Conservation (phyloP, 1,140 invertebrate species). For the Pissodes strobi region DNA sequence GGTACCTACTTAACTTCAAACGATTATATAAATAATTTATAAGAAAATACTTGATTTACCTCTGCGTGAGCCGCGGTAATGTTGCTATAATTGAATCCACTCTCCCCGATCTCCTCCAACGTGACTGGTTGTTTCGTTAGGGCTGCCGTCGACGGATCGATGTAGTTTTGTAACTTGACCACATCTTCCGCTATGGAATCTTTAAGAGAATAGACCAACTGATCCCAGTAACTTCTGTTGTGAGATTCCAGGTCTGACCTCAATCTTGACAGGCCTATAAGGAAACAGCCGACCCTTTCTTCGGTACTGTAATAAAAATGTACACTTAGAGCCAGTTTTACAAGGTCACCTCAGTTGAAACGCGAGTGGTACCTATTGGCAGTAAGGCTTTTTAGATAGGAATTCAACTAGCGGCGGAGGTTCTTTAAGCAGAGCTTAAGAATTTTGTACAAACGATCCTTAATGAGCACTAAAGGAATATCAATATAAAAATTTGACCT, state of each 20-base stretch:
- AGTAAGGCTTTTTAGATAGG: no score
- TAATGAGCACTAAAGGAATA: no score
- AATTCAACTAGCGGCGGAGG: no score
- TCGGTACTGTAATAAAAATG: constrained; percentile 77
- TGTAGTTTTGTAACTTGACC: constrained; percentile 57
- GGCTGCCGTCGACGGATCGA: constrained; percentile 63
- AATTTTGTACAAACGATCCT: no score
- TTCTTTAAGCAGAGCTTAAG: no score
- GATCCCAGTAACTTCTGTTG: constrained; percentile 87
- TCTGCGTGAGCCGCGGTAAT: constrained; percentile 67
- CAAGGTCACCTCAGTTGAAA: no score
- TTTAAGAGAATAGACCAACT: constrained; percentile 78
- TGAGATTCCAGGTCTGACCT: constrained; percentile 88
- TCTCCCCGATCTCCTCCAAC: constrained; percentile 78
- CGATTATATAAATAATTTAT: no score
- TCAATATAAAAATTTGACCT: no score
- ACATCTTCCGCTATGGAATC: constrained; percentile 64
- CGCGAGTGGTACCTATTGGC: no score
- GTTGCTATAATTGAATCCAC: constrained; percentile 70
- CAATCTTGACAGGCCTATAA: constrained; percentile 62
- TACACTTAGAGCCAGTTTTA: no score
- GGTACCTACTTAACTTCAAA: no score
- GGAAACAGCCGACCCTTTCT: constrained; percentile 83
- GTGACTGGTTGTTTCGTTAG: constrained; percentile 68
- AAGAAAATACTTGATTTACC: constrained; percentile 54